Percentiles rank a stretch among this genome's conserved stretches.
Conservation (phyloP, 2,113 vertebrate species). For the Gorilla gorilla region DNA sequence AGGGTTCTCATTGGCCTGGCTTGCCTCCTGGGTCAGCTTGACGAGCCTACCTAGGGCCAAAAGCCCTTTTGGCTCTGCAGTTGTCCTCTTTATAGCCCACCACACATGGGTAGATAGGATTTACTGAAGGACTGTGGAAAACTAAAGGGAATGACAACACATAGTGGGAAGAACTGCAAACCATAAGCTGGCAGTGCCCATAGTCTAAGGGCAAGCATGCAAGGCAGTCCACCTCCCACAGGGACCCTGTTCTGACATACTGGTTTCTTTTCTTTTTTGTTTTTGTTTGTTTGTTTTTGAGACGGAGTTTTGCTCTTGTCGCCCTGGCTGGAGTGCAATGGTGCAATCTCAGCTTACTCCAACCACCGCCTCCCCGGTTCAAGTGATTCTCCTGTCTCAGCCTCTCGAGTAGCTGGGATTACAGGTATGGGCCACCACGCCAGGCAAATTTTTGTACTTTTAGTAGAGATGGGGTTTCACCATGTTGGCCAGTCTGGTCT, state of each 20-base stretch:
- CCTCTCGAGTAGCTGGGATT: too few species aligned
- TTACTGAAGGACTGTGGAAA: background rate
- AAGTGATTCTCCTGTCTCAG: too few species aligned
- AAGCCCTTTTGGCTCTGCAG: background rate
- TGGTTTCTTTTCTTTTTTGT: too few species aligned
- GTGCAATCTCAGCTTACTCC: too few species aligned
- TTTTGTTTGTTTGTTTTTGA: too few species aligned
- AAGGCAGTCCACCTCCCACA: background rate
- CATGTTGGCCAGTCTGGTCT: too few species aligned
- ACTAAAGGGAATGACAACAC: background rate
- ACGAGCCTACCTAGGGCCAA: background rate
- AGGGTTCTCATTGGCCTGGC: background rate
- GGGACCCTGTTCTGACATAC: background rate
- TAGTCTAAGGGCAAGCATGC: background rate
- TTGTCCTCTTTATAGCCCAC: background rate
- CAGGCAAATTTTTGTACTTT: too few species aligned
- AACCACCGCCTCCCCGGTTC: too few species aligned
- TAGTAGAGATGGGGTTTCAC: too few species aligned
- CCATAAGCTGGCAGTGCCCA: fast-evolving
- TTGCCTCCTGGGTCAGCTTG: background rate
- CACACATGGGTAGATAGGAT: background rate
- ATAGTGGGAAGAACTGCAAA: background rate
- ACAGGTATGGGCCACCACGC: too few species aligned
- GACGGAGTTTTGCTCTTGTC: too few species aligned
- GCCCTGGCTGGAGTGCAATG: too few species aligned